Percentiles rank a stretch among this genome's conserved stretches.
Conservation (phyloP, 2,797 vertebrate species). For the Poeciliopsis paucimaculata region DNA sequence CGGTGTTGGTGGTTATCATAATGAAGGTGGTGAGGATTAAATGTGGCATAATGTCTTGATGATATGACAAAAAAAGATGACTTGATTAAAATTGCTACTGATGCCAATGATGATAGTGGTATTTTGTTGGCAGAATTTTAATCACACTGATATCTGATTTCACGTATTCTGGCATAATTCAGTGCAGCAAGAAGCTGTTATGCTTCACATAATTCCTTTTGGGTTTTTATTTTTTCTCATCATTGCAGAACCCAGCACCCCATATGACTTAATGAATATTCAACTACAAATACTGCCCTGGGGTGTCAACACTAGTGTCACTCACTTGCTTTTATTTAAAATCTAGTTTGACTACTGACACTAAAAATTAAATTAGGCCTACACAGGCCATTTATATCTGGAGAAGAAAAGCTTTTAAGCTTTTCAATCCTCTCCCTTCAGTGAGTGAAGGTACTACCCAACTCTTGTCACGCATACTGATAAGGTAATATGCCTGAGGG, state of each 20-base stretch:
- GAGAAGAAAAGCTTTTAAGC: slow-evolving; percentile 51
- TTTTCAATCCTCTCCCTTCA: slow-evolving; percentile 36
- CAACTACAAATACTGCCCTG: slow-evolving; percentile 42
- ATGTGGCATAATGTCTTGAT: slow-evolving; percentile 62
- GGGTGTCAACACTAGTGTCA: slow-evolving; percentile 58
- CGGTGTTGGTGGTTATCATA: slow-evolving; percentile 73
- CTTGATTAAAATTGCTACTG: slow-evolving; percentile 74
- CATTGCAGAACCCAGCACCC: slow-evolving; percentile 26
- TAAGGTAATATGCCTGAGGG: slow-evolving; percentile 36
- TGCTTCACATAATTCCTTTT: slow-evolving; percentile 31
- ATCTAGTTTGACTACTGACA: slow-evolving; percentile 38
- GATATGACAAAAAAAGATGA: slow-evolving; percentile 57
- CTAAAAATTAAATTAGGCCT: slow-evolving; percentile 50
- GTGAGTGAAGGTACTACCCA: slow-evolving; percentile 29
- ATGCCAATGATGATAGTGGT: slow-evolving; percentile 62
- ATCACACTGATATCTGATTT: slow-evolving; percentile 61
- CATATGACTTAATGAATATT: slow-evolving; percentile 64
- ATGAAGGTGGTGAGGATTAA: slow-evolving; percentile 71
- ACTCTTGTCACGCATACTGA: slow-evolving; percentile 40
- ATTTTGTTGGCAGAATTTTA: slow-evolving; percentile 58
- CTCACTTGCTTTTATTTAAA: slow-evolving; percentile 59
- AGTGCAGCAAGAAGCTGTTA: slow-evolving; percentile 29
- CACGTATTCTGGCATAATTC: slow-evolving; percentile 40
- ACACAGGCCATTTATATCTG: slow-evolving; percentile 39
- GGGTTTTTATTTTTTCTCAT: slow-evolving; percentile 4